Percentiles rank a stretch among this genome's conserved stretches.
These are phyloP conservation scores for Papilio polyxenes DNA, from an alignment of 1,140 invertebrate genomes.

Conservation along the genomic window DNA sequence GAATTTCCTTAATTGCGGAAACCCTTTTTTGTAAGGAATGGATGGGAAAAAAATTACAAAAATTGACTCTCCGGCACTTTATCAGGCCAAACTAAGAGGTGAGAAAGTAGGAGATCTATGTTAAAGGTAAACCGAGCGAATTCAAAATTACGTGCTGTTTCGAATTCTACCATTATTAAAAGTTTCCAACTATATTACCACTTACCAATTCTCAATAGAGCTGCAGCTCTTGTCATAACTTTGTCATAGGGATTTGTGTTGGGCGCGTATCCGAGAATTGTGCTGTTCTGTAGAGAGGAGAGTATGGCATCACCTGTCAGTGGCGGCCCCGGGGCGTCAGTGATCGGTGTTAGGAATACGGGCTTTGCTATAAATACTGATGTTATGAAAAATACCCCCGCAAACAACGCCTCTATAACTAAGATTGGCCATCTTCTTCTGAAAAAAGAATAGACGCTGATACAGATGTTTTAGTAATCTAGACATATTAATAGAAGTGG, in stretches of 20 bases:
- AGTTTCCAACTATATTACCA: constrained; percentile 4
- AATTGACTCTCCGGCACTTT: too few relatives aligned
- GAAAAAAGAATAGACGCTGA: neutral
- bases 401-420: constrained; percentile 55
- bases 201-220: constrained; percentile 53
- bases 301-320: constrained; percentile 52
- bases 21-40: too few relatives aligned
- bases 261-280: constrained; percentile 65
- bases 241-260: constrained; percentile 48
- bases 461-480: neutral
- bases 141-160: neutral
- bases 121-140: neutral
- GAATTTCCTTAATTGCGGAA: too few relatives aligned
- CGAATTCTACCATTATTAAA: neutral
- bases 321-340: constrained; percentile 54
- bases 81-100: too few relatives aligned
- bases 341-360: constrained; percentile 65
- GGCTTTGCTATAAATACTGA: constrained; percentile 63
- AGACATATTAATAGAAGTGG: too few relatives aligned
- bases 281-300: constrained; percentile 46
- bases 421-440: constrained; percentile 58
- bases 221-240: constrained; percentile 56
- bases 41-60: too few relatives aligned
- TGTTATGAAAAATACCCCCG: constrained; percentile 49
- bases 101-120: too few relatives aligned